Evolutionary conservation across 2,888 invertebrate species (phyloP).

Genomic region (Brachyopa scutellaris): DNA sequence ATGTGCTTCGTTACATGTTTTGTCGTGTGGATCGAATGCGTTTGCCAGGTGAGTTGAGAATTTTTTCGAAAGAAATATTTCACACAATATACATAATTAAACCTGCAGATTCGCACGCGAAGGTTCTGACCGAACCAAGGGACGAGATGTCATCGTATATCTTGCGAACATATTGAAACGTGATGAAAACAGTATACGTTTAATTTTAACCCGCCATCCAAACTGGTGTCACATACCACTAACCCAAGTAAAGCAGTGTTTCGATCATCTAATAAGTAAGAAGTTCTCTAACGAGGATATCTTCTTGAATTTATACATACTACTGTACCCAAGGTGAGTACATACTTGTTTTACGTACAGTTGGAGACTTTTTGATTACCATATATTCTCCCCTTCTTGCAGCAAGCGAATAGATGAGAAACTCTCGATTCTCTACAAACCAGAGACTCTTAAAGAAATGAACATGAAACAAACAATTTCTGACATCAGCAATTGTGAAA

Average conservation of each 20-base stretch:
- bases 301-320: constrained; percentile 84
- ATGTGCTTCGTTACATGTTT: constrained; percentile 82
- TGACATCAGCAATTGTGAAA: constrained; percentile 82
- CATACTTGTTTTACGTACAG: neutral
- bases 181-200: constrained; percentile 77
- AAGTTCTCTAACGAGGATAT: constrained; percentile 84
- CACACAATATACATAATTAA: neutral
- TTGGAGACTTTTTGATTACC: no score
- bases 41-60: constrained; percentile 80
- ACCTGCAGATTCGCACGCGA: constrained; percentile 83
- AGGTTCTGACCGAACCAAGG: constrained; percentile 83
- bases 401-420: constrained; percentile 80
- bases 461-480: constrained; percentile 76
- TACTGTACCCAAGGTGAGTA: constrained; percentile 87
- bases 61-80: no score
- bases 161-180: constrained; percentile 80
- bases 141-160: constrained; percentile 81
- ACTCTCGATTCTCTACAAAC: constrained; percentile 74
- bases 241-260: constrained; percentile 84
- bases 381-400: no score
- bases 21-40: constrained; percentile 79
- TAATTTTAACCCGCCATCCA: constrained; percentile 84
- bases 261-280: constrained; percentile 83
- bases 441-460: constrained; percentile 75
- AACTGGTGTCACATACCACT: constrained; percentile 86